Base-by-base conservation (phyloP, 2,797 vertebrate genomes). In the Hydrophis major region DNA sequence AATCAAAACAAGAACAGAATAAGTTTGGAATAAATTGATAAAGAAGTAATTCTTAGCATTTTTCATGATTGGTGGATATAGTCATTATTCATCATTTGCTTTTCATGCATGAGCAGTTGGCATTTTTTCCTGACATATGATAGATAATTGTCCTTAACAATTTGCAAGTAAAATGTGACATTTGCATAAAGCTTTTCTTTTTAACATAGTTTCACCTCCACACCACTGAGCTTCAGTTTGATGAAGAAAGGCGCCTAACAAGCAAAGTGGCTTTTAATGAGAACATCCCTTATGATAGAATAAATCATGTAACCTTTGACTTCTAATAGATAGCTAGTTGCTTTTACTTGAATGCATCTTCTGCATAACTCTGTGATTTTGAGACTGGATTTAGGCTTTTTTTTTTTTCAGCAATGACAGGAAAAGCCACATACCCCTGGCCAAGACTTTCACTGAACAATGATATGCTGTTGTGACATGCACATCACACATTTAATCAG, bases 141-240 rank as follows among this genome's bases (percentile, higher is more conserved):
- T 92, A 90, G 96, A 95, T 95, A 96, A 97, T 95, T 96, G 93
- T 95, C 93, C 94, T 96, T 88, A 93, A 83, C 55, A 96, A 97
- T 98, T 97, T 98, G 92, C 97, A 98, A 97, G 96, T 97, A 96
- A 97, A 97, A 97, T 97, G 89, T 96, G 93, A 47, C 90, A 97
- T 97, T 97, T 97, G 93, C 95, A 96, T 97, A 94, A 96, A 96
- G 92, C 90, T 95, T 96, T 96, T 27, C 61, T 95, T 96, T 97
- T 96, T 94, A 95, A 95, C 93, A 96, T 93, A 94, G 74, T 95
- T 95, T 96, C 95, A 96, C 96, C 96, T 96, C 96, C 95, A 87
- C 0, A 12, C 83, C 94, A 94, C 92, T 95, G 78, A 91, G 60
- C 89, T 86, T 96, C 59, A n/a, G 93, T 53, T 53, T 89, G 66